phyloP scores from a whole-genome alignment of 2,888 invertebrate species.

The Pachycephus smyrnensis region DNA sequence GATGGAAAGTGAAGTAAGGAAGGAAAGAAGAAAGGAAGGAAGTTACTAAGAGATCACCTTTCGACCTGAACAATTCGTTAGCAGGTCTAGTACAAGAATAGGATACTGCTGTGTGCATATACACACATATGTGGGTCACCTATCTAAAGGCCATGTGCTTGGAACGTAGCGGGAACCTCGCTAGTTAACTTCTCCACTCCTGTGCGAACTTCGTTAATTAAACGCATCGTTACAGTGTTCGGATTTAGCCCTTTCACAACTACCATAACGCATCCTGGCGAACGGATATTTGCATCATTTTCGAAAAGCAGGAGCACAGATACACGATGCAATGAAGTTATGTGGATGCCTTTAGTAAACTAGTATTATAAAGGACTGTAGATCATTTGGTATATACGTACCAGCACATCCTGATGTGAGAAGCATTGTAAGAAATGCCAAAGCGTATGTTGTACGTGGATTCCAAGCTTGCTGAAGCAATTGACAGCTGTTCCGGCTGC shows the following conservation, averaged over 20 bases:
- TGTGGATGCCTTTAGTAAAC: not conserved
- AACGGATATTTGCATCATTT: not conserved
- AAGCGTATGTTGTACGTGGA: not conserved
- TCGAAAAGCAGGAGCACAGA: not conserved
- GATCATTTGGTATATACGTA: not conserved
- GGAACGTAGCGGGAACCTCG: not conserved
- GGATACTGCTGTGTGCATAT: not conserved
- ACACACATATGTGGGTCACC: not conserved
- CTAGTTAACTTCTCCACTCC: not conserved
- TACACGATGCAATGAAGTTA: not conserved
- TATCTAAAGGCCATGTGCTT: not conserved
- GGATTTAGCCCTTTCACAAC: not conserved
- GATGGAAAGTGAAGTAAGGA: not conserved
- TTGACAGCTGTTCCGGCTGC: not conserved
- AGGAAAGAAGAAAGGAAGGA: not conserved
- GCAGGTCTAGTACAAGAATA: not conserved
- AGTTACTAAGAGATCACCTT: not conserved
- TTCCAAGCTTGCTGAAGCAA: not conserved
- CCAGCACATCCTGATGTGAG: not conserved
- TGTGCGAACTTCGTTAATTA: not conserved
- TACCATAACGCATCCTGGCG: not conserved
- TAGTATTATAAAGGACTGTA: not conserved
- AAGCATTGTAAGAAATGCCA: not conserved
- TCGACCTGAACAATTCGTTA: not conserved
- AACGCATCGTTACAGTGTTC: not conserved